phyloP scores from a whole-genome alignment of 2,797 vertebrate species.

The Podarcis lilfordi region DNA sequence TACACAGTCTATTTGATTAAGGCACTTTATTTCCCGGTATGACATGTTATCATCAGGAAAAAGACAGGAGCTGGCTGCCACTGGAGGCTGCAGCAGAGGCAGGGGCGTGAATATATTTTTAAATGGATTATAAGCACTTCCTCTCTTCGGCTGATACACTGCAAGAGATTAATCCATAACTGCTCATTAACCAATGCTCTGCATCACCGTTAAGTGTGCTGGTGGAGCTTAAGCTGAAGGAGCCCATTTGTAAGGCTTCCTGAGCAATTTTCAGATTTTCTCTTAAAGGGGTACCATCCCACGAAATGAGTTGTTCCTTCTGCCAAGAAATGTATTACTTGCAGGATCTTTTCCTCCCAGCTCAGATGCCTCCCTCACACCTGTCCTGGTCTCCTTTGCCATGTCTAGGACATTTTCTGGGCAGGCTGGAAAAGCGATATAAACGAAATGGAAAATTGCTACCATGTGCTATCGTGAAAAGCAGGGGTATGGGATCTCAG shows the following conservation, averaged over 20 bases:
- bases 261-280: not conserved
- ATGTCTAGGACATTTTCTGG: not conserved
- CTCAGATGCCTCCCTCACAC: not conserved
- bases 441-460: not conserved
- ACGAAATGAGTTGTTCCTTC: too few relatives aligned
- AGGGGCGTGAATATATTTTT: conserved; percentile 34
- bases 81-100: not conserved
- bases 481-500: not conserved
- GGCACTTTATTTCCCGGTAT: conserved; percentile 25
- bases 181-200: conserved; percentile 45
- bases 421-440: not conserved
- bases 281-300: not conserved
- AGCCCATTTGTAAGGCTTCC: not conserved
- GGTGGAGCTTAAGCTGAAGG: not conserved
- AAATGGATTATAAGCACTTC: conserved; percentile 43
- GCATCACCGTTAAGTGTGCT: conserved; percentile 8
- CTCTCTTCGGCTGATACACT: conserved; percentile 22
- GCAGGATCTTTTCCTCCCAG: not conserved
- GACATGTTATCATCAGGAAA: conserved; percentile 21
- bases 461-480: too few relatives aligned
- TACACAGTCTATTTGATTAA: conserved; percentile 29
- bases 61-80: conserved; percentile 12
- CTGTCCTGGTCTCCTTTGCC: not conserved
- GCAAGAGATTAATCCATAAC: conserved; percentile 36
- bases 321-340: not conserved